Percentiles rank a stretch among this genome's conserved stretches.
Evolutionary conservation across 2,797 vertebrate species (phyloP).

Genomic region (Columba guinea): DNA sequence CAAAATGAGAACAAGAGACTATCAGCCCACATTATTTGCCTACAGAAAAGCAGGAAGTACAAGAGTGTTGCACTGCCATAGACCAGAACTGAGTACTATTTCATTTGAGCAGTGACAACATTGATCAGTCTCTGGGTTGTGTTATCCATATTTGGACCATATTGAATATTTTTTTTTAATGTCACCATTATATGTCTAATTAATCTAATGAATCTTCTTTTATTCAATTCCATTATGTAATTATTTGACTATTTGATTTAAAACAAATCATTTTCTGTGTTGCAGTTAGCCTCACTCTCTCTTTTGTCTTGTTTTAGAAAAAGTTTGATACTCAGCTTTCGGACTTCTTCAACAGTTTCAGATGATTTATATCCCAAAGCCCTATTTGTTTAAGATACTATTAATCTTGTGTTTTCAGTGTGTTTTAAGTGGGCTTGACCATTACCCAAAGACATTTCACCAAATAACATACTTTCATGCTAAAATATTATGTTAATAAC

Average conservation of each 20-base stretch:
- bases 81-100: not conserved
- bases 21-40: not conserved
- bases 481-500: conserved; percentile 1
- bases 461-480: not conserved
- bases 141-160: not conserved
- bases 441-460: not conserved
- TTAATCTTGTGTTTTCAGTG: not conserved
- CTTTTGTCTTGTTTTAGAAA: not conserved
- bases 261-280: not conserved
- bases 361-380: not conserved
- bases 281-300: not conserved
- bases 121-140: not conserved
- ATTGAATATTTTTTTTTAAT: not conserved
- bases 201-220: not conserved
- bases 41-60: not conserved
- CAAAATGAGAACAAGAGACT: not conserved
- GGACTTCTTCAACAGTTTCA: not conserved
- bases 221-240: not conserved
- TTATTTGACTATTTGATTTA: not conserved
- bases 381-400: not conserved
- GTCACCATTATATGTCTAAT: not conserved
- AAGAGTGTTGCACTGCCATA: not conserved
- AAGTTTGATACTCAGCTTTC: not conserved
- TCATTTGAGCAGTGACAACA: not conserved
- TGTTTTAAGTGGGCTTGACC: not conserved